phyloP scores from a whole-genome alignment of 1,140 invertebrate species.

The Drosophila bifasciata region DNA sequence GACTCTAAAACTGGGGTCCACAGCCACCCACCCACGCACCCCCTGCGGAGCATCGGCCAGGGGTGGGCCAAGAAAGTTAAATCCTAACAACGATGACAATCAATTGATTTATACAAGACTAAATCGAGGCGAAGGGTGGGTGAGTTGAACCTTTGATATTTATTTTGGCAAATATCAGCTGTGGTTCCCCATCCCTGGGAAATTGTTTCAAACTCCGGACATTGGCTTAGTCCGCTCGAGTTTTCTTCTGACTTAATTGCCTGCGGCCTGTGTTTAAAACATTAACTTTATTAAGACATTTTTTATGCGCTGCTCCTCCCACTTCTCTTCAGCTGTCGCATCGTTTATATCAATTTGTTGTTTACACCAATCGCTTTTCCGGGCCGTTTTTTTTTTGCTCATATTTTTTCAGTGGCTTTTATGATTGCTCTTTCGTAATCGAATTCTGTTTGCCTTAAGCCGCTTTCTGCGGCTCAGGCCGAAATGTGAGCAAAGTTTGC shows the following conservation, averaged over 20 bases:
- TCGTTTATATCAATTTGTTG: constrained; percentile 65
- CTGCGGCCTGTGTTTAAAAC: constrained; percentile 34
- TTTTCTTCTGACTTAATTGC: constrained; percentile 59
- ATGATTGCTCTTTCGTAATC: constrained; percentile 55
- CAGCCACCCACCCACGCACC: too few relatives aligned
- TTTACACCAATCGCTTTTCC: constrained; percentile 44
- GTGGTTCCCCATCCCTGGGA: constrained; percentile 41
- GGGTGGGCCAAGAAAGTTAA: constrained; percentile 56
- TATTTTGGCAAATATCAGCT: constrained; percentile 74
- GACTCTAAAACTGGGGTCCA: constrained; percentile 44
- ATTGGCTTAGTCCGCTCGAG: constrained; percentile 50
- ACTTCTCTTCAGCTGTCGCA: background rate
- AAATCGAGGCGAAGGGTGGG: background rate
- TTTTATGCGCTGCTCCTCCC: constrained; percentile 21
- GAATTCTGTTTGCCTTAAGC: constrained; percentile 51
- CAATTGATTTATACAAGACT: constrained; percentile 74
- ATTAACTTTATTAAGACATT: constrained; percentile 59
- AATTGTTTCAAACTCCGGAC: constrained; percentile 61
- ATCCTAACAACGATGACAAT: constrained; percentile 62
- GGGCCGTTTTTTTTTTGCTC: background rate
- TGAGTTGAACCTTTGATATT: constrained; percentile 52
- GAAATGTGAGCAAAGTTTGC: constrained; percentile 31
- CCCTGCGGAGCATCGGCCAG: constrained; percentile 5
- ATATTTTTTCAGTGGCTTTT: constrained; percentile 14
- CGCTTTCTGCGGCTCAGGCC: constrained; percentile 27